Evolutionary conservation across 1,140 invertebrate genomes (phyloP), one percentile per base, ranked within the genome.

Genomic region (Gerris buenoi): DNA sequence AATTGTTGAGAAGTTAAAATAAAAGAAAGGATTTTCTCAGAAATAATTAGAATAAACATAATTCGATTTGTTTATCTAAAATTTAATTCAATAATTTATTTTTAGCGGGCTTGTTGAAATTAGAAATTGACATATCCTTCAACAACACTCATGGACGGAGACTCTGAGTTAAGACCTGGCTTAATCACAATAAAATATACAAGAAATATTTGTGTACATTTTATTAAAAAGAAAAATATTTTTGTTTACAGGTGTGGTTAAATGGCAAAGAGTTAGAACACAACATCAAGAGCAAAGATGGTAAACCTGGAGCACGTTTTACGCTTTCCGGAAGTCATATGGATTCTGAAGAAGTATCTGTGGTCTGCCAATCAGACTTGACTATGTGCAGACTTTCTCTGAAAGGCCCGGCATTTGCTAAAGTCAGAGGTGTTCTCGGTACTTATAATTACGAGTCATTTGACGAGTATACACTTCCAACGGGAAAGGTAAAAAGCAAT

Each of bases 381-480:
- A 77, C 85, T 76, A 77, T 85, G 29, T 90, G 88, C 74, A 79
- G 81, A 68, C 69, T 92, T 3, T 76, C 79, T 70, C 79, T 90
- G 0, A 84, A 84, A 73, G 90, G 86, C n/a, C 90, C 83, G 79
- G 92, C 94, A 76, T 85, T 87, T 63, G 89, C 87, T 67, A 92
- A 89, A 75, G 79, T 88, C 0, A 85, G 86, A 25, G 93, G 94
- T 71, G 81, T 97, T 25, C 79, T 96, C 3, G 93, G 93, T 69
- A 90, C 90, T 69, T 89, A 87, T 56, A 92, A 95, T 80, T 86
- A 90, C 70, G 94, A 97, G 74, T 83, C 84, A 5, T 88, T 81
- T 73, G 91, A 95, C 74, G 94, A 96, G 74, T 86, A 86, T 71
- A 82, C 83, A 29, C 74, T 86, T 29, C 84, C 88, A 15, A 86